Evolutionary conservation across 2,797 vertebrate species (phyloP).

Genomic region (Carcharodon carcharias): DNA sequence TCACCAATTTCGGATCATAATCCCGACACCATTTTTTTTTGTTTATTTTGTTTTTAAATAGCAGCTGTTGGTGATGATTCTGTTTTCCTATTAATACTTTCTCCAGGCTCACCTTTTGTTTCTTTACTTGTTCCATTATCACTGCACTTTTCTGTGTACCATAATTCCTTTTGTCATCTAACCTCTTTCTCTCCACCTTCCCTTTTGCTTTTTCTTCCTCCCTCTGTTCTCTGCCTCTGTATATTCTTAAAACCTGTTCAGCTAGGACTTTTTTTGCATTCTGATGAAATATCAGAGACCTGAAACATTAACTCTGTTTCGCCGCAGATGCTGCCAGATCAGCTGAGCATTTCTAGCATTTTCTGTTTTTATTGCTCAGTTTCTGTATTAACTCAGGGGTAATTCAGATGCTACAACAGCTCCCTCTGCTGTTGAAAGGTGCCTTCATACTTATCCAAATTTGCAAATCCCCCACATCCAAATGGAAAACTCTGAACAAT

Average conservation of each 20-base stretch:
- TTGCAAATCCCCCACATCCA: not conserved
- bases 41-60: not conserved
- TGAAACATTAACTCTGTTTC: not conserved
- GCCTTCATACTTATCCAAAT: not conserved
- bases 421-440: slow-evolving; percentile 23
- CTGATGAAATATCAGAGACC: not conserved
- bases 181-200: not conserved
- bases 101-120: not conserved
- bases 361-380: not conserved
- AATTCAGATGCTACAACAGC: not conserved
- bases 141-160: not conserved
- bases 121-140: not conserved
- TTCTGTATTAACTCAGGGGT: not conserved
- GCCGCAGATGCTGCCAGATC: not conserved
- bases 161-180: not conserved
- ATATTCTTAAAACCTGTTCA: not conserved
- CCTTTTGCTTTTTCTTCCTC: not conserved
- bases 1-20: not conserved
- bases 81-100: not conserved
- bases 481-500: not conserved
- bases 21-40: not conserved
- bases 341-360: not conserved
- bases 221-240: not conserved
- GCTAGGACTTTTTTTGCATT: not conserved
- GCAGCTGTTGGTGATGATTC: no score